A percentile compares a stretch with the other conserved stretches of the same genome.
Evolutionary conservation across 2,113 vertebrate genomes (phyloP).

Genomic region (Anthoscopus minutus): DNA sequence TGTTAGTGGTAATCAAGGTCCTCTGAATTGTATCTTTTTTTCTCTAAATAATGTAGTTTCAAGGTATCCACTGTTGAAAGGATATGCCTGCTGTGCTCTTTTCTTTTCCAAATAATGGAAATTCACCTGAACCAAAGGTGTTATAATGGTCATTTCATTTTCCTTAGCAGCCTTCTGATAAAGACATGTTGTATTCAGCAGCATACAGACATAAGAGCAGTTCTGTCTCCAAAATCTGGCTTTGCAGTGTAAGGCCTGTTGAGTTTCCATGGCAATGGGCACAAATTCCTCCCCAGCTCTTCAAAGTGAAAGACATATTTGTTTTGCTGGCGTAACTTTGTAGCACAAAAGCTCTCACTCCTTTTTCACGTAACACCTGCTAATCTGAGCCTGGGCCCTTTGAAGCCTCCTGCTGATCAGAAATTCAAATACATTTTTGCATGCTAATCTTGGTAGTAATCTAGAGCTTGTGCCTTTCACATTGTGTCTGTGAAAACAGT

Average conservation of each 20-base stretch:
- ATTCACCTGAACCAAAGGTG: not conserved
- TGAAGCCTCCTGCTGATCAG: constrained; percentile 79
- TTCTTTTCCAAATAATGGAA: not conserved
- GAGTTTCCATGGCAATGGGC: constrained; percentile 84
- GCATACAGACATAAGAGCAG: not conserved
- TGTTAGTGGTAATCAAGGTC: not conserved
- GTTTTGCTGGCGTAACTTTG: constrained; percentile 88
- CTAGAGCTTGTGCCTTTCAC: constrained; percentile 75
- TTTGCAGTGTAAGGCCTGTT: constrained; percentile 68
- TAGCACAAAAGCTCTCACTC: constrained; percentile 75
- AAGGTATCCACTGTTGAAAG: not conserved
- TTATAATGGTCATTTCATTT: not conserved
- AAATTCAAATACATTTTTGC: constrained; percentile 89
- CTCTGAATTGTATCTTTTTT: not conserved
- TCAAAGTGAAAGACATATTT: constrained; percentile 93
- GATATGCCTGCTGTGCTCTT: not conserved
- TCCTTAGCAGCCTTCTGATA: not conserved
- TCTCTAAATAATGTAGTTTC: not conserved
- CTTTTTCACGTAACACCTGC: constrained; percentile 87
- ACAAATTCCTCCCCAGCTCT: constrained; percentile 84
- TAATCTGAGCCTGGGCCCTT: constrained; percentile 80
- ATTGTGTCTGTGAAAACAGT: constrained; percentile 76
- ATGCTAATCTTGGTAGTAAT: constrained; percentile 88
- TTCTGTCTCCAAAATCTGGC: constrained; percentile 30
- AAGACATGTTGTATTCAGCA: not conserved